A percentile compares a stretch with the other conserved stretches of the same genome.
Evolutionary conservation across 2,113 vertebrate genomes (phyloP).

Genomic region (Edolisoma coerulescens): DNA sequence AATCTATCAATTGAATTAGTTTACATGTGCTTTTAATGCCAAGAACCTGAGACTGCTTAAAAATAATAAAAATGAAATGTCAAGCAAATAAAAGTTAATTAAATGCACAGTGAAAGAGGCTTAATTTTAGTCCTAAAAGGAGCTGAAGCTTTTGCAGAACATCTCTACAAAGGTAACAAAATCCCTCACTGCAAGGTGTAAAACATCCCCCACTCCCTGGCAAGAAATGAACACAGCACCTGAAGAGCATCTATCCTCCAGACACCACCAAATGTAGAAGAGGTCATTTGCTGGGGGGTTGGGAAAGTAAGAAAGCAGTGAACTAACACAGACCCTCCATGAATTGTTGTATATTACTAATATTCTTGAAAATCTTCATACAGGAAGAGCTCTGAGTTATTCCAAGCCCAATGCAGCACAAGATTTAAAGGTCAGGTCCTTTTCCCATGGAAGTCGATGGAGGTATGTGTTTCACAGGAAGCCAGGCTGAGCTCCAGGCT

Average conservation of each 20-base stretch:
- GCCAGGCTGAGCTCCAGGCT: background rate
- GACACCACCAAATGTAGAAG: background rate
- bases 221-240: background rate
- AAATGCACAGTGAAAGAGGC: background rate
- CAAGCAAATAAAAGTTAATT: slow-evolving; percentile 56
- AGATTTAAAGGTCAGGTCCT: background rate
- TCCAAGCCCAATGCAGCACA: background rate
- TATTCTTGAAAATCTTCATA: background rate
- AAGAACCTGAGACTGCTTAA: slow-evolving; percentile 5
- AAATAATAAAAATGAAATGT: slow-evolving; percentile 61
- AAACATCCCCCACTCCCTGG: background rate
- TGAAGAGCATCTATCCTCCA: background rate
- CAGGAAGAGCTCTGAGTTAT: background rate
- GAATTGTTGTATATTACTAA: background rate
- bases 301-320: background rate
- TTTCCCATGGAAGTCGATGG: background rate
- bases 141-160: background rate
- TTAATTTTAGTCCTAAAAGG: slow-evolving; percentile 44
- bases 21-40: slow-evolving; percentile 17
- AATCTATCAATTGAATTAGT: slow-evolving; percentile 14
- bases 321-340: background rate
- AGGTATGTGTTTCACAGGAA: background rate
- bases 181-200: background rate
- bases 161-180: background rate
- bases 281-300: background rate